Evolutionary conservation across 2,797 vertebrate genomes (phyloP), one percentile per base, ranked within the genome.

Genomic region (Sparidentex hasta): DNA sequence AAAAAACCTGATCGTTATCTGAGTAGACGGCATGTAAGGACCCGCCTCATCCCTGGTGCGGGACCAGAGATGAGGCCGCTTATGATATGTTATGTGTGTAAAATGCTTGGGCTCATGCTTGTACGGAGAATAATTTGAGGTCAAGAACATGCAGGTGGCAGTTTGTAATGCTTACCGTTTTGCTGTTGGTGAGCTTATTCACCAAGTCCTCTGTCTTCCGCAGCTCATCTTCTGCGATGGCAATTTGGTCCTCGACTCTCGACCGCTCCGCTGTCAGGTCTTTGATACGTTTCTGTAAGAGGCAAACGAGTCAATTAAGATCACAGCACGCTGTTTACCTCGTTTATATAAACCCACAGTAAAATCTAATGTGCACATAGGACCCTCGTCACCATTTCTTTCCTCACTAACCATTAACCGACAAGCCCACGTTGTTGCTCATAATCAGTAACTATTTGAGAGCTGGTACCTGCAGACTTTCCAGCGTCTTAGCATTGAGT

Each of bases 381-480:
- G 2, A 62, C 11, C 47, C 7, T 47, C 11, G 5, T 50, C 27
- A 12, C 8, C 4, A 58, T 50, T 58, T 52, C 20, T 68, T 20
- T 64, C 11, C 7, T 29, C 6, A 48, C 16, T 16, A 56, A 63
- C 25, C 41, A 72, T 43, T 59, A 65, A 74, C 63, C 57, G 38
- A 43, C 25, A 29, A 71, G 43, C 20, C 21, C 48, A 20, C 3
- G 1, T 56, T 59, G 17, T 43, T 84, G 16, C 1, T 64, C 6
- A 20, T 16, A 52, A 17, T 66, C 48, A 67, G 61, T 20, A 65
- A 59, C 47, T 27, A 2, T 21, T 20, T 56, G 23, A 58, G 16
- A 66, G 21, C 74, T 20, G 47, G 89, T 95, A 99, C 98, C 98
- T 96, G 93, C 71, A 98, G 77, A 27, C 96, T 93, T 78, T 71